Base-by-base conservation (phyloP, 2,113 vertebrate species). In the Chascanopsetta lugubris region DNA sequence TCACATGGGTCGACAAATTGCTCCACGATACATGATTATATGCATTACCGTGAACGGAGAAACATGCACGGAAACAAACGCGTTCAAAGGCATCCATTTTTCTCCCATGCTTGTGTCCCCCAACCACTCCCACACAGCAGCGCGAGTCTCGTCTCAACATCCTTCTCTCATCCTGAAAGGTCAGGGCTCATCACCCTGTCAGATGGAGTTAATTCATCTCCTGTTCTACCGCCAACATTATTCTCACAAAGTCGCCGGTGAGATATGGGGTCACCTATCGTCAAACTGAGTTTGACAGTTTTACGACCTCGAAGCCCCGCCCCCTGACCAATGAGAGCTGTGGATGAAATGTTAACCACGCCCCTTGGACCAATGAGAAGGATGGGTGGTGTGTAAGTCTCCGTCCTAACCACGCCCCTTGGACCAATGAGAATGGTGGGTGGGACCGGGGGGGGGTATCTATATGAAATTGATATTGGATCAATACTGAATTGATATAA, bases 191-290 rank as follows among this genome's bases (percentile, higher is more conserved):
- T 81, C 79, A 78, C 58, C 54, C 17, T 65, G 77, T 85, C 85
- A 87, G 64, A 75, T 73, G 45, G 58, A 79, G 71, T 87, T 84
- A 84, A 78, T 77, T 87, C 82, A 85, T 69, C 26, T n/a, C 61
- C 53, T 21, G 42, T 24, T 53, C 72, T 63, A 26, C 65, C 47
- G 13, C 71, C 72, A 20, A 17, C 65, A 61, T 87, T 73, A 72
- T 71, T 80, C 80, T 82, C 80, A 69, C 71, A 58, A 21, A 61
- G 63, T 53, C 22, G 9, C 24, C 61, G 83, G 86, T 83, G 79
- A 82, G 54, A 71, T n/a, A 42, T 56, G 58, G 75, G 46, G n/a
- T n/a, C n/a, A n/a, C n/a, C n/a, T n/a, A n/a, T n/a, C n/a, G n/a
- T n/a, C n/a, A n/a, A n/a, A n/a, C n/a, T n/a, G n/a, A n/a, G n/a